phyloP scores from a whole-genome alignment of 2,797 vertebrate species.

The Pipistrellus nathusii region DNA sequence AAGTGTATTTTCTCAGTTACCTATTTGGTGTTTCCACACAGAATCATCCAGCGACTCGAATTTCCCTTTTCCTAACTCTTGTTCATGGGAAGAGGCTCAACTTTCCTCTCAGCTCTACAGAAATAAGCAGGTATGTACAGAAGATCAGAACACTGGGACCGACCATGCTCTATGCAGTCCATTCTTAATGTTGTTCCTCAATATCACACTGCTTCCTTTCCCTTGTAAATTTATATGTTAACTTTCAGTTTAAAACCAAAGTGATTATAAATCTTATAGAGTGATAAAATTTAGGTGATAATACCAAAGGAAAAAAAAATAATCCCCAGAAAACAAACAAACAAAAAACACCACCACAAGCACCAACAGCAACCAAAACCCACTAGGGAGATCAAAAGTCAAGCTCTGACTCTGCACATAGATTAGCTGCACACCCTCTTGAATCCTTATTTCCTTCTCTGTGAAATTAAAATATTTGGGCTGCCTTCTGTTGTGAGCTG shows the following conservation, averaged over 20 bases:
- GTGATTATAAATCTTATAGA: background rate
- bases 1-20: background rate
- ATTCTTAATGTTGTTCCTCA: background rate
- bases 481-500: background rate
- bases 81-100: conserved; percentile 88
- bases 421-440: background rate
- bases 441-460: background rate
- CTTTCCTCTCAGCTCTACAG: conserved; percentile 94
- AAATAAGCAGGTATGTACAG: conserved; percentile 93
- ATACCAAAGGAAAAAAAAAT: background rate
- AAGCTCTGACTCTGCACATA: background rate
- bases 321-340: background rate
- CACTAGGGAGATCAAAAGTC: background rate
- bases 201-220: background rate
- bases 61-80: conserved; percentile 76
- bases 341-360: background rate
- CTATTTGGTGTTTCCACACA: conserved; percentile 65
- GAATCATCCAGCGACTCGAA: conserved; percentile 79
- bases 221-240: background rate
- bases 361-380: background rate
- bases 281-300: background rate
- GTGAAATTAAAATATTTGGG: background rate
- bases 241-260: background rate
- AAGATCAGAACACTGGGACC: rapidly evolving
- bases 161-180: rapidly evolving